A percentile compares a stretch with the other conserved stretches of the same genome.
Conservation (phyloP, 1,140 invertebrate genomes). For the Drosophila pandora region DNA sequence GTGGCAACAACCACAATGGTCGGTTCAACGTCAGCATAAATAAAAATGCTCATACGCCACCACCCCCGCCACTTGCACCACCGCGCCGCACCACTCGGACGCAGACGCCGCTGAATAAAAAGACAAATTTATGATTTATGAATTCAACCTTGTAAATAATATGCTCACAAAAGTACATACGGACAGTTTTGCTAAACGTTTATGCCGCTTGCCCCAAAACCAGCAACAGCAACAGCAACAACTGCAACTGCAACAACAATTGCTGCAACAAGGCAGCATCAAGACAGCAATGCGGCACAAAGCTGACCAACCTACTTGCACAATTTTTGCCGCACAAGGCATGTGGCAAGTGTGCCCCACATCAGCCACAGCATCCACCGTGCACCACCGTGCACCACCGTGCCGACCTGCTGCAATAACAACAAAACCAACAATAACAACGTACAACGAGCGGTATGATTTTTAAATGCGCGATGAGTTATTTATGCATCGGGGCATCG, state of each 20-base stretch:
- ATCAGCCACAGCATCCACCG: slow-evolving; percentile 55
- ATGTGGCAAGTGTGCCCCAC: slow-evolving; percentile 80
- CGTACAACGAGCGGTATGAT: slow-evolving; percentile 66
- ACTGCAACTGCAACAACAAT: slow-evolving; percentile 20
- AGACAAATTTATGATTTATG: slow-evolving; percentile 83
- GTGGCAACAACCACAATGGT: slow-evolving; percentile 62
- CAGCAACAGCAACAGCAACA: slow-evolving; percentile 31
- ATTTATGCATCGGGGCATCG: slow-evolving; percentile 74
- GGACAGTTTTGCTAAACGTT: slow-evolving; percentile 58
- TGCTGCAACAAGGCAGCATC: slow-evolving; percentile 10
- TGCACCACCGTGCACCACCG: slow-evolving; percentile 31
- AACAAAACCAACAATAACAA: slow-evolving; percentile 36
- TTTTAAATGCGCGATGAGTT: slow-evolving; percentile 82
- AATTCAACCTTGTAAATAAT: slow-evolving; percentile 83
- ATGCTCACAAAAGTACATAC: slow-evolving; percentile 73
- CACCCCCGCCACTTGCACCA: slow-evolving; percentile 30
- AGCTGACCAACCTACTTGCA: slow-evolving; percentile 80
- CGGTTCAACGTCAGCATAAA: slow-evolving; percentile 70
- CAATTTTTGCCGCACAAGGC: slow-evolving; percentile 79
- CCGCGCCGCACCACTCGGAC: background rate
- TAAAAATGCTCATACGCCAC: slow-evolving; percentile 70
- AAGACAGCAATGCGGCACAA: slow-evolving; percentile 7
- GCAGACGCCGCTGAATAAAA: slow-evolving; percentile 68
- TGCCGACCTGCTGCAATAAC: slow-evolving; percentile 8
- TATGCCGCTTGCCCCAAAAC: slow-evolving; percentile 17